Evolutionary conservation across 2,113 vertebrate genomes (phyloP).

Genomic region (Numenius arquata): DNA sequence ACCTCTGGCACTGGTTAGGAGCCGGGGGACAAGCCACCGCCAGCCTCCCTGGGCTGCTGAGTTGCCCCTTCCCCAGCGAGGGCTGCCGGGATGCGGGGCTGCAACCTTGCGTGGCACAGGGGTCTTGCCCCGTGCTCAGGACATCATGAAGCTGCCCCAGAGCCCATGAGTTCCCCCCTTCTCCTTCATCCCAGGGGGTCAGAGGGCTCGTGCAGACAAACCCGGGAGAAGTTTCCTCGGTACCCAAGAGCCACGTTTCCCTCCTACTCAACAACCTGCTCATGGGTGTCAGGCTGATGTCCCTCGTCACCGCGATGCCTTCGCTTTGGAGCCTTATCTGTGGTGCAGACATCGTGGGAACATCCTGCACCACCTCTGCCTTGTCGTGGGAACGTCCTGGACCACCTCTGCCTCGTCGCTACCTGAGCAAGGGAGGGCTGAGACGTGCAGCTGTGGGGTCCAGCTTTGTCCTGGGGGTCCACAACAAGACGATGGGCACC

Average conservation of each 20-base stretch:
- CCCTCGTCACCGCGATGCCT: fast-evolving
- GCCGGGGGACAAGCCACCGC: neutral
- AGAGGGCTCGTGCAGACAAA: neutral
- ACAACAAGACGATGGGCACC: fast-evolving
- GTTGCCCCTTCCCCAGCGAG: neutral
- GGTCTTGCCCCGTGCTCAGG: fast-evolving
- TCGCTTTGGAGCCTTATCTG: neutral
- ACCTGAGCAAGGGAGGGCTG: neutral
- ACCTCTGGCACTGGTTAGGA: fast-evolving
- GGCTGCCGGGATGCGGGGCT: fast-evolving
- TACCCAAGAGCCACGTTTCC: neutral
- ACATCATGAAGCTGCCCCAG: fast-evolving
- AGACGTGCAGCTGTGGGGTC: too few relatives aligned
- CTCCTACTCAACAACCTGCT: neutral
- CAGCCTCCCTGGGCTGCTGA: neutral
- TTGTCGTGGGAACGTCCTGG: neutral
- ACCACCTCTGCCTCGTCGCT: neutral
- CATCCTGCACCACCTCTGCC: neutral
- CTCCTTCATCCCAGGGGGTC: neutral
- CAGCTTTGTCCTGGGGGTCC: neutral
- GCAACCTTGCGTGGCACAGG: fast-evolving
- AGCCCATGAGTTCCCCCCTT: fast-evolving
- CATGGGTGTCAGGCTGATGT: fast-evolving
- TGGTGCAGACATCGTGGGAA: neutral
- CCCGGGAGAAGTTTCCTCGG: neutral